Percentiles rank a stretch among this genome's conserved stretches.
phyloP scores from a whole-genome alignment of 2,888 invertebrate genomes.

The Ischnura elegans region DNA sequence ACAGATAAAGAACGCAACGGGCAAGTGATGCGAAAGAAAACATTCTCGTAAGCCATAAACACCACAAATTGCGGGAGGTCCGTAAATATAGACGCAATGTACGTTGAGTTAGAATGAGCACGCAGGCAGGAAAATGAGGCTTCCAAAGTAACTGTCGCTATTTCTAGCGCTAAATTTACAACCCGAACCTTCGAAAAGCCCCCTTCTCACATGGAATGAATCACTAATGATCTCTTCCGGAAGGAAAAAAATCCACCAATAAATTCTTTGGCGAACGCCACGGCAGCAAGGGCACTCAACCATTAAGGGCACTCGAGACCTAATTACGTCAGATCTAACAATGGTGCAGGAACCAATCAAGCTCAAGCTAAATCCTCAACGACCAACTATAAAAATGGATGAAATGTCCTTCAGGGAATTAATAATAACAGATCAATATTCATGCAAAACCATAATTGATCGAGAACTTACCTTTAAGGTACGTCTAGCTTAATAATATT shows the following conservation, averaged over 20 bases:
- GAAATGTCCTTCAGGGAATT: too few species aligned
- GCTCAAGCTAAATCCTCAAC: too few species aligned
- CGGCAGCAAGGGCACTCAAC: neutral
- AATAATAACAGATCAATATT: too few species aligned
- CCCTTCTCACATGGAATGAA: neutral
- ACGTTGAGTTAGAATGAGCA: neutral
- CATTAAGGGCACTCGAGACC: neutral
- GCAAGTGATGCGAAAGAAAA: too few species aligned
- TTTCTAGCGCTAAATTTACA: neutral
- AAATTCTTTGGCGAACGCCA: neutral
- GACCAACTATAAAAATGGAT: too few species aligned
- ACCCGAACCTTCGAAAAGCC: neutral
- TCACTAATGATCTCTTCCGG: neutral
- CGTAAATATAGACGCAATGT: neutral
- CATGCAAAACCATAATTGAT: too few species aligned
- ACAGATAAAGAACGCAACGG: too few species aligned
- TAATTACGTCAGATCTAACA: neutral
- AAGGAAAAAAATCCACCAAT: neutral
- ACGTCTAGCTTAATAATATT: too few species aligned
- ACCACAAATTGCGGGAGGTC: neutral
- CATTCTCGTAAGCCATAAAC: neutral
- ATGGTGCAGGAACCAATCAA: too few species aligned
- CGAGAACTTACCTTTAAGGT: too few species aligned
- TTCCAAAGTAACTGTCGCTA: neutral
- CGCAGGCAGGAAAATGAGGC: neutral